Evolutionary conservation across 2,888 invertebrate species (phyloP).

Genomic region (Pollenia griseotomentosa): DNA sequence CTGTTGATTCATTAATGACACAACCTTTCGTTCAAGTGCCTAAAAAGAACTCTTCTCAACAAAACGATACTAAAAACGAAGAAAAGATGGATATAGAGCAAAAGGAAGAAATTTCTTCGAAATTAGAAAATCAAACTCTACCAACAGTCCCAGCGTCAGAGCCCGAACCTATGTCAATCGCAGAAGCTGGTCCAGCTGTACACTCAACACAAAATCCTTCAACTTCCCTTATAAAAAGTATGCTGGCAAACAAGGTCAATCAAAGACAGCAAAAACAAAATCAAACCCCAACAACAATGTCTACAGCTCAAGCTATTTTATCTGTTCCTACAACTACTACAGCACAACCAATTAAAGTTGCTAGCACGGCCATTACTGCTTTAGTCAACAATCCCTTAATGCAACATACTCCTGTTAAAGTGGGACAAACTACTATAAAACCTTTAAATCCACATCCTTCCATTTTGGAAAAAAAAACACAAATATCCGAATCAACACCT

Average conservation of each 20-base stretch:
- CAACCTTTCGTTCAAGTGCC: not conserved
- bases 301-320: constrained; percentile 77
- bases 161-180: not conserved
- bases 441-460: constrained; percentile 80
- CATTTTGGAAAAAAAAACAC: constrained; percentile 80
- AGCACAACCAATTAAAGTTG: constrained; percentile 81
- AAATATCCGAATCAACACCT: constrained; percentile 81
- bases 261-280: constrained; percentile 88
- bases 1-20: not conserved
- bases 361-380: constrained; percentile 82
- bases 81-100: constrained; percentile 66
- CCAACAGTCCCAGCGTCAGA: not conserved
- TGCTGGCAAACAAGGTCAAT: constrained; percentile 96
- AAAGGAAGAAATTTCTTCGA: constrained; percentile 11
- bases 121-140: constrained; percentile 29
- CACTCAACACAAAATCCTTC: constrained; percentile 79
- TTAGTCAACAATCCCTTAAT: constrained; percentile 83
- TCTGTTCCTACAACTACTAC: constrained; percentile 72
- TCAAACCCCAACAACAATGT: constrained; percentile 73
- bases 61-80: constrained; percentile 38
- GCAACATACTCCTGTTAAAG: constrained; percentile 82
- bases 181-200: constrained; percentile 22
- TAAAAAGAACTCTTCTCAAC: not conserved
- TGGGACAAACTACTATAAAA: constrained; percentile 83
- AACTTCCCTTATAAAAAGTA: constrained; percentile 95